Conservation (phyloP, 2,888 invertebrate genomes). For the Hirtodrosophila histrioides region DNA sequence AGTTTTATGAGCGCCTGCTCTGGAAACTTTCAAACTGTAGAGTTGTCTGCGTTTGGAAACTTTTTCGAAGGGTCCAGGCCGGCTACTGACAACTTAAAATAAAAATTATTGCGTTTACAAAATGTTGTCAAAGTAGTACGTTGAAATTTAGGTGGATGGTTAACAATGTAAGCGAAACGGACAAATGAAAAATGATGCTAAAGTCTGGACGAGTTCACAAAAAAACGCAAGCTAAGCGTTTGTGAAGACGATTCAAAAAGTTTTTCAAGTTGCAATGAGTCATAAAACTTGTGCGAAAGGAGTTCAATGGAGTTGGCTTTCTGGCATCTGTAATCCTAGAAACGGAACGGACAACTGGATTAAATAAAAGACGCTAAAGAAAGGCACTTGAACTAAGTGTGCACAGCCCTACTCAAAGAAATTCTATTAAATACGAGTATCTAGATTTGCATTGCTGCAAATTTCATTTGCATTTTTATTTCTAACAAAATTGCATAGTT, state of each 20-base stretch:
- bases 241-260: conserved; percentile 24
- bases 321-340: background rate
- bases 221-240: background rate
- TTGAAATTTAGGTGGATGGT: conserved; percentile 27
- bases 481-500: conserved; percentile 7
- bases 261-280: conserved; percentile 68
- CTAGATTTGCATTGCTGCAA: background rate
- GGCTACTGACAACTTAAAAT: conserved; percentile 47
- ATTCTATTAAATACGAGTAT: too few relatives aligned
- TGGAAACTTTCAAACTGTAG: conserved; percentile 22
- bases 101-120: conserved; percentile 56
- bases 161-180: conserved; percentile 41
- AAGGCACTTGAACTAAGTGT: background rate
- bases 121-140: conserved; percentile 5
- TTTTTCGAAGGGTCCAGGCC: conserved; percentile 26
- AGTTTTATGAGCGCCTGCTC: conserved; percentile 33
- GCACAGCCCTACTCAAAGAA: too few relatives aligned
- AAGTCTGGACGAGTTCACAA: background rate
- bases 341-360: background rate
- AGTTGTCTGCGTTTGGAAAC: conserved; percentile 28
- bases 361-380: too few relatives aligned
- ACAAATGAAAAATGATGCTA: conserved; percentile 18
- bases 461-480: conserved; percentile 15
- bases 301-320: conserved; percentile 15
- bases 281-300: conserved; percentile 18